Conservation (phyloP, 2,888 invertebrate genomes). For the Meta bourneti region DNA sequence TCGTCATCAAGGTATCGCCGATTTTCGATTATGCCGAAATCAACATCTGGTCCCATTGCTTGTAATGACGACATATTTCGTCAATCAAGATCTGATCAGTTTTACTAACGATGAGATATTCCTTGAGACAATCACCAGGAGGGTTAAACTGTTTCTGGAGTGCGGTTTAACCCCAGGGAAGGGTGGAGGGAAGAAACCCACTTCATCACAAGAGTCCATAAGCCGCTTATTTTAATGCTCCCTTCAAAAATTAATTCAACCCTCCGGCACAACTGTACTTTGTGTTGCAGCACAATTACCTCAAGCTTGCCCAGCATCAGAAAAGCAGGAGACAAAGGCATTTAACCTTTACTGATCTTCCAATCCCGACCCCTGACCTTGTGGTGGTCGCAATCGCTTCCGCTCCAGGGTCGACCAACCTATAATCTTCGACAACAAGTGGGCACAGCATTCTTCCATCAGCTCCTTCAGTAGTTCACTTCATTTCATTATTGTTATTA, state of each 20-base stretch:
- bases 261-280: background rate
- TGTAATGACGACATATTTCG: no score
- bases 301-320: conserved; percentile 21
- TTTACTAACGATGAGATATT: no score
- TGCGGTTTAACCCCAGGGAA: background rate
- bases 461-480: conserved; percentile 66
- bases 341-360: conserved; percentile 33
- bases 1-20: no score
- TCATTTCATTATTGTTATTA: conserved; percentile 34
- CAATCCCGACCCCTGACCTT: conserved; percentile 26
- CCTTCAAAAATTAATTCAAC: background rate
- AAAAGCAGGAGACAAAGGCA: conserved; percentile 62
- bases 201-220: background rate
- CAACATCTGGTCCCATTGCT: no score
- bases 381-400: conserved; percentile 55
- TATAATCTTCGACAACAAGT: conserved; percentile 55
- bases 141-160: background rate
- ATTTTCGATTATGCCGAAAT: no score
- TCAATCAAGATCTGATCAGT: no score
- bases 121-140: no score
- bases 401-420: conserved; percentile 28
- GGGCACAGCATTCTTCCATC: background rate
- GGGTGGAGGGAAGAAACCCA: background rate
- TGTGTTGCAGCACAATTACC: conserved; percentile 11
- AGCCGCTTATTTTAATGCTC: background rate